These are phyloP conservation scores for Osedax fenrisi DNA, from an alignment of 2,888 invertebrate species.

Conservation along the genomic window DNA sequence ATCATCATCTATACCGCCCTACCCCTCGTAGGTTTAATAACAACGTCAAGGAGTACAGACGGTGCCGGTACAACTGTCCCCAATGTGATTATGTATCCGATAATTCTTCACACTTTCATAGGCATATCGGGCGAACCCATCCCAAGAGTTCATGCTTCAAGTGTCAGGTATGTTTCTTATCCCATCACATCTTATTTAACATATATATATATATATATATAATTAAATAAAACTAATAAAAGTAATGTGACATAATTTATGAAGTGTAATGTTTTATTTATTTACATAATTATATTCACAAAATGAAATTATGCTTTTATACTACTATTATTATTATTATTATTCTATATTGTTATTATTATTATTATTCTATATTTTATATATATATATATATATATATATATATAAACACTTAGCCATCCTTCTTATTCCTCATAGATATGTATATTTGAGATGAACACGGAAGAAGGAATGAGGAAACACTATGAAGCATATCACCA, in stretches of 20 bases:
- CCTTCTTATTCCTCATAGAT: not conserved
- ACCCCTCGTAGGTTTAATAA: no score
- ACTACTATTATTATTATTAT: not conserved
- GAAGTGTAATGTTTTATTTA: no score
- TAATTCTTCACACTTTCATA: not conserved
- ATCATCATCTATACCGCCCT: no score
- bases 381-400: not conserved
- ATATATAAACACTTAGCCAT: not conserved
- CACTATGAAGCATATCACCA: not conserved
- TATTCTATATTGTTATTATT: not conserved
- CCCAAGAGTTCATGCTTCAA: not conserved
- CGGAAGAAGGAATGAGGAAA: not conserved
- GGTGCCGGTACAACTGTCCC: no score
- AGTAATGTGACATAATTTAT: no score
- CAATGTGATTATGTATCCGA: not conserved
- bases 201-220: no score
- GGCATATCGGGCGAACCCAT: not conserved
- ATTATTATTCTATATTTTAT: not conserved
- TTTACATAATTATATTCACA: no score
- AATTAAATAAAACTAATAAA: no score
- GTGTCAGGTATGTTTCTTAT: no score
- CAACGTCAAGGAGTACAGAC: no score
- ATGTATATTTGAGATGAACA: not conserved
- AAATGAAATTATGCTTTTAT: no score
- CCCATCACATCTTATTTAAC: no score